Conservation (phyloP, 2,113 vertebrate species). For the Eulacestoma nigropectus region DNA sequence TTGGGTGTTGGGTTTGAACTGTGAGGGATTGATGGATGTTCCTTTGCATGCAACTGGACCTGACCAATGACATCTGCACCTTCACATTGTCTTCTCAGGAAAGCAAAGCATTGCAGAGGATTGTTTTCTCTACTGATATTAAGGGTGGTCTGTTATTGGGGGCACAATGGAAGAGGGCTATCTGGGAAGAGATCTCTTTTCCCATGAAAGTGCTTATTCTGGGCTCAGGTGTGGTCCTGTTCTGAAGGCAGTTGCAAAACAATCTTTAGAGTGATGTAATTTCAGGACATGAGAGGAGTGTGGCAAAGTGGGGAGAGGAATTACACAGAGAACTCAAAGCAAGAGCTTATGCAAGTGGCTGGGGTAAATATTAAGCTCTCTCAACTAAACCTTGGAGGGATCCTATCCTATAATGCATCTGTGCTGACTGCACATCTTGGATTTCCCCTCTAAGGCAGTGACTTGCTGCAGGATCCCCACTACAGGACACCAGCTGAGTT, state of each 20-base stretch:
- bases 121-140: background rate
- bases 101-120: background rate
- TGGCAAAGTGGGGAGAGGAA: background rate
- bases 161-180: background rate
- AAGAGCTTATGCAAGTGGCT: background rate
- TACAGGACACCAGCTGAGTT: background rate
- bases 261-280: background rate
- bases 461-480: background rate
- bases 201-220: background rate
- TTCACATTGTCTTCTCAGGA: rapidly evolving
- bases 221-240: background rate
- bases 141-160: background rate
- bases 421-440: background rate
- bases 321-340: background rate
- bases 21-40: background rate
- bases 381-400: background rate
- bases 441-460: background rate
- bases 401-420: background rate
- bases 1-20: background rate
- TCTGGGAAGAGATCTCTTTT: background rate
- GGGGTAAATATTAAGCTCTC: background rate
- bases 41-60: background rate
- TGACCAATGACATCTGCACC: background rate
- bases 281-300: background rate
- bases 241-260: background rate